Conservation (phyloP, 2,113 vertebrate genomes). For the Saguinus imperator region DNA sequence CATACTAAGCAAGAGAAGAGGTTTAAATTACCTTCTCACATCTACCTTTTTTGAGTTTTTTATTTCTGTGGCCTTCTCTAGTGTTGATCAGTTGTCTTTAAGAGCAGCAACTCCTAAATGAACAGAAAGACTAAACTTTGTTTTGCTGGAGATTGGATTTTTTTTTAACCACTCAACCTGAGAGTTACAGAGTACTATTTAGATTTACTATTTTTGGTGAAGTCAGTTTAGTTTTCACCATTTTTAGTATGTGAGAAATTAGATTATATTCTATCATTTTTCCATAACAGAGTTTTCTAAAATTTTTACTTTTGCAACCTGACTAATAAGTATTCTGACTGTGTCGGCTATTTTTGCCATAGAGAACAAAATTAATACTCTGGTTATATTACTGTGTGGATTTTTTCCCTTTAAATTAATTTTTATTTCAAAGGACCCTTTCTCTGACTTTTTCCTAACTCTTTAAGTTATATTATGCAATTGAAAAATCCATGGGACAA, state of each 20-base stretch:
- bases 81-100: background rate
- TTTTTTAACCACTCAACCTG: background rate
- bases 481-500: background rate
- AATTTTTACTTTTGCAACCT: background rate
- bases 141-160: background rate
- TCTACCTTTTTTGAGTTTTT: background rate
- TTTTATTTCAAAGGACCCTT: background rate
- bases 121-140: background rate
- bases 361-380: background rate
- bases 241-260: background rate
- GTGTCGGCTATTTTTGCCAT: background rate
- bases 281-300: background rate
- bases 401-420: background rate
- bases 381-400: background rate
- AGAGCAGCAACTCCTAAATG: background rate
- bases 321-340: background rate
- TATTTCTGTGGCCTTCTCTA: background rate
- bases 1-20: background rate
- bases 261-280: background rate
- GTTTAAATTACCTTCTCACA: background rate
- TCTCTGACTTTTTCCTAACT: background rate
- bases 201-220: background rate
- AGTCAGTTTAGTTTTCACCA: background rate
- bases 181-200: background rate
- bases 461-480: background rate